Evolutionary conservation across 2,113 vertebrate genomes (phyloP).

Genomic region (Podilymbus podiceps): DNA sequence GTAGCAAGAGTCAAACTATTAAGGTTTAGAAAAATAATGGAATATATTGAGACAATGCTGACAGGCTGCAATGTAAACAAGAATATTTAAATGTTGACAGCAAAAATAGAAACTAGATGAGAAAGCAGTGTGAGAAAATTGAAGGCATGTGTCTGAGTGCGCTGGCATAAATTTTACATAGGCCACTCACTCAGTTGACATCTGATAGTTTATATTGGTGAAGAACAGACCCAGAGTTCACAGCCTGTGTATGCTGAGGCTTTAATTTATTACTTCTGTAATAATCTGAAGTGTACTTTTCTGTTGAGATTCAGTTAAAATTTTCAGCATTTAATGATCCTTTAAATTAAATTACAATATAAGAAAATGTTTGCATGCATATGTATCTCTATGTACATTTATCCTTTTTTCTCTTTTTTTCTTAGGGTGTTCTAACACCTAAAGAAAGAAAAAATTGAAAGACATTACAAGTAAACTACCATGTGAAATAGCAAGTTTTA

Average conservation of each 20-base stretch:
- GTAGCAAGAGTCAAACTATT: neutral
- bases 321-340: neutral
- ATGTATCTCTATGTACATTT: neutral
- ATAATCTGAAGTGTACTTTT: neutral
- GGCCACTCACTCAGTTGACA: neutral
- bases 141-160: neutral
- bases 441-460: neutral
- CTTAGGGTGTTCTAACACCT: neutral
- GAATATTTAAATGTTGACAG: neutral
- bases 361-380: neutral
- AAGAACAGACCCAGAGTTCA: neutral
- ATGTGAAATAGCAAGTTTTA: neutral
- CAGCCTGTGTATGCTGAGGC: neutral
- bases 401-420: neutral
- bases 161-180: neutral
- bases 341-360: neutral
- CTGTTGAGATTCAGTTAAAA: neutral
- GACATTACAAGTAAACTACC: neutral
- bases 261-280: constrained; percentile 37
- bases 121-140: constrained; percentile 4
- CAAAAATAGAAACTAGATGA: neutral
- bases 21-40: constrained; percentile 1
- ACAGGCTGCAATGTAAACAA: neutral
- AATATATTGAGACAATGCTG: neutral
- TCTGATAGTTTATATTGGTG: neutral